Percentiles rank a stretch among this genome's conserved stretches.
phyloP scores from a whole-genome alignment of 2,888 invertebrate species.

The Hydrotaea cyrtoneurina region DNA sequence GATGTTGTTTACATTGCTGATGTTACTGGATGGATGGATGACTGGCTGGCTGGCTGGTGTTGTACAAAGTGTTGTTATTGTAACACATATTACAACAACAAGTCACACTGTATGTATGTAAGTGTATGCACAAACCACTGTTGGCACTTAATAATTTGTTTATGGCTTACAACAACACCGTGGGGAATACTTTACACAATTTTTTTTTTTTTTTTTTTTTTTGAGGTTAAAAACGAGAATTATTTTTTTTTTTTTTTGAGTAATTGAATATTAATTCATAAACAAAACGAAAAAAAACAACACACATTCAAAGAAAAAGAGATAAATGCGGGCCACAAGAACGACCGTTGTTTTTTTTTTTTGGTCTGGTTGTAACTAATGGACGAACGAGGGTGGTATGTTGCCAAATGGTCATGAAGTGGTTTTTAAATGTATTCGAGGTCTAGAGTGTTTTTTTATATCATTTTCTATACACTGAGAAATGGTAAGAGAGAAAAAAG shows the following conservation, averaged over 20 bases:
- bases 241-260: not conserved
- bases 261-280: slow-evolving; percentile 28
- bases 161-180: slow-evolving; percentile 52
- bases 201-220: not conserved
- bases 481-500: no score
- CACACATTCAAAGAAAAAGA: not conserved
- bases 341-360: no score
- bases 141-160: slow-evolving; percentile 65
- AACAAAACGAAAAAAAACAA: not conserved
- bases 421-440: no score
- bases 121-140: slow-evolving; percentile 26
- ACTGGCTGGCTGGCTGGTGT: not conserved
- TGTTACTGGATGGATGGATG: not conserved
- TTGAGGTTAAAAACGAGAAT: no score
- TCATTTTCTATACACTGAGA: no score
- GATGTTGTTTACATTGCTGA: not conserved
- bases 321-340: not conserved
- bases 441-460: no score
- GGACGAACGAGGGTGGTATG: not conserved
- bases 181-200: slow-evolving; percentile 35
- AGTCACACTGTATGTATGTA: not conserved
- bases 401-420: no score
- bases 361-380: not conserved
- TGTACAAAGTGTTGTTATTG: slow-evolving; percentile 7
- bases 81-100: slow-evolving; percentile 15